A percentile compares a stretch with the other conserved stretches of the same genome.
Conservation (phyloP, 2,888 invertebrate genomes). For the Mesoligia furuncula region DNA sequence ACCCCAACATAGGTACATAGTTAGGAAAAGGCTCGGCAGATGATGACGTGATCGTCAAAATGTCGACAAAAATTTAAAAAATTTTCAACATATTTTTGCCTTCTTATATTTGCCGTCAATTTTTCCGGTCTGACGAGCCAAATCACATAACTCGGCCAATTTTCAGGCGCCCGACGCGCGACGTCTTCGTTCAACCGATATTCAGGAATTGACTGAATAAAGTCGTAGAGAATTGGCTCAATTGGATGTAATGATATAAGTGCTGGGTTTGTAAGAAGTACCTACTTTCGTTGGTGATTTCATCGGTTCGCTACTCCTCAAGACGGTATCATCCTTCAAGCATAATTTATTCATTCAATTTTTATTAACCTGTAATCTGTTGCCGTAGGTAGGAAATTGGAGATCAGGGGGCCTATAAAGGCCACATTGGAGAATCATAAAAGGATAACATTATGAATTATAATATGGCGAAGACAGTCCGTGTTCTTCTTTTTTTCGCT, state of each 20-base stretch:
- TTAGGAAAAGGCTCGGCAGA: too few relatives aligned
- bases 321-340: too few relatives aligned
- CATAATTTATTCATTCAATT: too few relatives aligned
- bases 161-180: not conserved
- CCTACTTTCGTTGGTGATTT: not conserved
- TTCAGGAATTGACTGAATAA: conserved; percentile 2
- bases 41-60: not conserved
- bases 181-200: conserved; percentile 1
- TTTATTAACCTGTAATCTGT: too few relatives aligned
- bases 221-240: conserved; percentile 3
- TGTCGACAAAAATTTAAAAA: not conserved
- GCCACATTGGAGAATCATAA: too few relatives aligned
- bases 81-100: not conserved
- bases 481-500: too few relatives aligned
- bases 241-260: not conserved
- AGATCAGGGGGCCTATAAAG: too few relatives aligned
- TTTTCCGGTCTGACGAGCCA: not conserved
- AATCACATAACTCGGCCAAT: conserved; percentile 13
- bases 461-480: too few relatives aligned
- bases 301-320: too few relatives aligned
- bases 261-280: not conserved
- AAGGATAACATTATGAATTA: too few relatives aligned
- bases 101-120: not conserved
- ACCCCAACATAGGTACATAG: too few relatives aligned
- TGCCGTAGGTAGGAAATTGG: too few relatives aligned